These are phyloP conservation scores for Columba janthina DNA, from an alignment of 2,113 vertebrate species.

Conservation along the genomic window DNA sequence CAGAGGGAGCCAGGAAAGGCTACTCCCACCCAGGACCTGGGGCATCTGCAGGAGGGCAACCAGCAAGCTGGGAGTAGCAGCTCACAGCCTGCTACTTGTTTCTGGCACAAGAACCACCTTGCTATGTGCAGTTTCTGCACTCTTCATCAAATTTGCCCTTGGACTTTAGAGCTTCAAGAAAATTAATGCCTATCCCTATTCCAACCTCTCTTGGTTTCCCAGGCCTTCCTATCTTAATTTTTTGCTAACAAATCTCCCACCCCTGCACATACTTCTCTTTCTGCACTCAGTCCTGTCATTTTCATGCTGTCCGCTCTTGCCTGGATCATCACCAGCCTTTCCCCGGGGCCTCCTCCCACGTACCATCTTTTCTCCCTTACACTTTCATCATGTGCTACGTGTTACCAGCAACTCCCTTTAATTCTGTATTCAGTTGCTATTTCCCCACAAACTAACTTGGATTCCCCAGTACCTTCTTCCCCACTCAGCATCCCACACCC, in stretches of 20 bases:
- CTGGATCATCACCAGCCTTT: neutral
- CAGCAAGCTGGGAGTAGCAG: neutral
- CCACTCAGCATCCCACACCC: rapidly evolving
- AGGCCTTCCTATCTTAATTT: neutral
- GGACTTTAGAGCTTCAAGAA: neutral
- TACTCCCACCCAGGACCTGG: neutral
- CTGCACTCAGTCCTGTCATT: neutral
- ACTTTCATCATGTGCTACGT: neutral
- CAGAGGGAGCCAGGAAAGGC: neutral
- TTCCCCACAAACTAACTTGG: neutral
- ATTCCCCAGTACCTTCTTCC: neutral
- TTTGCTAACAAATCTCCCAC: neutral
- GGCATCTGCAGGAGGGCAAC: neutral
- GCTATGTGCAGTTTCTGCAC: neutral
- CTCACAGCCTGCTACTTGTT: neutral
- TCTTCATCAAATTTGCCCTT: neutral
- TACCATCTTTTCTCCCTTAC: neutral
- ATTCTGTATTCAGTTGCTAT: neutral
- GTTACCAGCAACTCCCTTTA: neutral
- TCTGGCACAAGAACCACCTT: neutral
- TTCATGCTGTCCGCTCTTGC: neutral
- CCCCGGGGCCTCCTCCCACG: neutral
- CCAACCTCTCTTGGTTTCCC: neutral
- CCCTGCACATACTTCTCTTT: no score
- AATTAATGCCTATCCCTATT: neutral